These are phyloP conservation scores for Thomomys bottae DNA, from an alignment of 2,113 vertebrate species.

Conservation along the genomic window DNA sequence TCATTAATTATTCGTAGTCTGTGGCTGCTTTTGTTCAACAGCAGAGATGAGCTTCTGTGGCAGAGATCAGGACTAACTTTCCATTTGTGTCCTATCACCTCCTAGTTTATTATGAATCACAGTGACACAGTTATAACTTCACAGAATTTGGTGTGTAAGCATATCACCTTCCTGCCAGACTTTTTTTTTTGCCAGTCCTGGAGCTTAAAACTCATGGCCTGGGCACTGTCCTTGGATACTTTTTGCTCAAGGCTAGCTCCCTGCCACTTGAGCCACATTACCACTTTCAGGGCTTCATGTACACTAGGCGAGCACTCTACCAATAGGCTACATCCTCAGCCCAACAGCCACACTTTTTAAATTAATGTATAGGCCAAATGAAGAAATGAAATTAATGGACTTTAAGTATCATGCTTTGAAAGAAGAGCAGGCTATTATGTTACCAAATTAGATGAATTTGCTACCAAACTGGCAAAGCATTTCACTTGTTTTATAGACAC, in stretches of 20 bases:
- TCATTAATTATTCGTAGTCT: neutral
- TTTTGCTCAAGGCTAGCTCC: too few relatives aligned
- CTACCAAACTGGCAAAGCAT: neutral
- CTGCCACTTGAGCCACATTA: too few relatives aligned
- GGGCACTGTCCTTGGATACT: too few relatives aligned
- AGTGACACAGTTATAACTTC: neutral
- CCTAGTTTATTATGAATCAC: neutral
- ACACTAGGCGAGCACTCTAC: too few relatives aligned
- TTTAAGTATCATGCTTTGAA: neutral
- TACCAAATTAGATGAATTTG: neutral
- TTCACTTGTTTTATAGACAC: neutral
- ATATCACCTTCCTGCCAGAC: neutral
- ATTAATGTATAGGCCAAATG: neutral
- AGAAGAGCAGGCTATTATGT: neutral
- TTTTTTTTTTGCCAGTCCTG: too few relatives aligned
- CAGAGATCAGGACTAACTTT: neutral
- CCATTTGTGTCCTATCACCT: neutral
- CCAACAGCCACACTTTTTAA: neutral
- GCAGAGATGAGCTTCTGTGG: neutral
- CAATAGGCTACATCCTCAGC: too few relatives aligned
- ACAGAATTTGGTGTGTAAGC: neutral
- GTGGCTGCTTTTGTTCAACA: neutral
- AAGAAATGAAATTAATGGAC: conserved; percentile 1
- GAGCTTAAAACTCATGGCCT: too few relatives aligned
- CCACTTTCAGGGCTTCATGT: too few relatives aligned